phyloP scores from a whole-genome alignment of 2,797 vertebrate species.

The Chaetophractus vellerosus region DNA sequence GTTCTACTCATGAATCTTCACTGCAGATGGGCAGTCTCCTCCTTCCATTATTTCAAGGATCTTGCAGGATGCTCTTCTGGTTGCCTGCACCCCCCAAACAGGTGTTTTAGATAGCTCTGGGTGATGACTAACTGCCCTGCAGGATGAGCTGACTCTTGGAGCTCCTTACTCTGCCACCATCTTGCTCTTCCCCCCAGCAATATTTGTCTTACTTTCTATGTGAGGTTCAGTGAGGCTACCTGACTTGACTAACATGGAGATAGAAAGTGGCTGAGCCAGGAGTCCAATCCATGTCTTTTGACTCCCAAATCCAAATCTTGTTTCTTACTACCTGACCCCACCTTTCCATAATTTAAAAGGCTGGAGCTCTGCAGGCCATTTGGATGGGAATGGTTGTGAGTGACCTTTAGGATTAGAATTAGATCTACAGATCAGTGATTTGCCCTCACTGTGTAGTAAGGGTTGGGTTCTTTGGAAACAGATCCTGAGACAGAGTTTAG shows the following conservation, averaged over 20 bases:
- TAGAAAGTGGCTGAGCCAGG: background rate
- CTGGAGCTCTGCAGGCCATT: too few relatives aligned
- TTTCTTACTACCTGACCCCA: fast-evolving
- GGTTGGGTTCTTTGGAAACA: background rate
- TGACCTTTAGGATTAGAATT: background rate
- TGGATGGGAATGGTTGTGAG: background rate
- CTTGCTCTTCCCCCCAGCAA: background rate
- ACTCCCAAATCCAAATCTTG: background rate
- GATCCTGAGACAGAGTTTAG: background rate
- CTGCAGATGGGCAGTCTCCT: too few relatives aligned
- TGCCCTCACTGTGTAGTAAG: background rate
- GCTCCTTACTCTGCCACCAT: too few relatives aligned
- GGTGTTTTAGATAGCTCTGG: too few relatives aligned
- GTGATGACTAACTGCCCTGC: too few relatives aligned
- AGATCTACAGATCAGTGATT: background rate
- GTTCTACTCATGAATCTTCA: too few relatives aligned
- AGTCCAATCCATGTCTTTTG: background rate
- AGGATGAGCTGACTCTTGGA: too few relatives aligned
- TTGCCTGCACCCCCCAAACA: too few relatives aligned
- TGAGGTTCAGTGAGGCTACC: background rate
- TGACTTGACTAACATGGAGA: background rate
- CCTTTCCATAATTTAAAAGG: background rate
- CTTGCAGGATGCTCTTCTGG: too few relatives aligned
- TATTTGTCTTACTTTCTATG: background rate
- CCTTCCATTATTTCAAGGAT: too few relatives aligned